Conservation (phyloP, 2,113 vertebrate species). For the Centropus bengalensis region DNA sequence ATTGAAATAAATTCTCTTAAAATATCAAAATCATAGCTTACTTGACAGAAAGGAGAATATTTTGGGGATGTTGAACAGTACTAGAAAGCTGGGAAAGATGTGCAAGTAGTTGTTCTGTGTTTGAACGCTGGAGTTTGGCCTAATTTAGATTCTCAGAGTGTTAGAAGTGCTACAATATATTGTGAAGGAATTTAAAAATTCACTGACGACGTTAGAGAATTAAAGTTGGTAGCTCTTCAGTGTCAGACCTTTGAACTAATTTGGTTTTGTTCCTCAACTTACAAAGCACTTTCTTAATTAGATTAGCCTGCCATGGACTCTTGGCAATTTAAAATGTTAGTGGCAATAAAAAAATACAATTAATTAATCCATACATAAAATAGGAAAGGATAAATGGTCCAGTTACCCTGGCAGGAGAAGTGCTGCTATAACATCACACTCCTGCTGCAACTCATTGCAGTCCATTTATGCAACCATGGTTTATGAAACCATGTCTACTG, state of each 20-base stretch:
- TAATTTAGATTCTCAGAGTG: neutral
- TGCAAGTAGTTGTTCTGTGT: neutral
- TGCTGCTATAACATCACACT: neutral
- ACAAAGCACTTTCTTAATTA: conserved; percentile 56
- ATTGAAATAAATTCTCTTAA: neutral
- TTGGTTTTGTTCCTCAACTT: conserved; percentile 46
- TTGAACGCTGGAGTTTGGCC: neutral
- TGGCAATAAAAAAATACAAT: conserved; percentile 37
- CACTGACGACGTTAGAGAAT: neutral
- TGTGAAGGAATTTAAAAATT: neutral
- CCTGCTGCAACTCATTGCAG: neutral
- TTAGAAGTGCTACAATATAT: neutral
- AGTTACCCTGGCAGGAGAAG: neutral
- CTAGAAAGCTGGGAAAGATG: neutral
- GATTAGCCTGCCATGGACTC: conserved; percentile 36
- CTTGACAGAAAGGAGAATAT: neutral
- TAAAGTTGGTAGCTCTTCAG: neutral
- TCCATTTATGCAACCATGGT: neutral
- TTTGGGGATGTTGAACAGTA: neutral
- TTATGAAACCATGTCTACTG: neutral
- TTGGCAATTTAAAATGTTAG: neutral
- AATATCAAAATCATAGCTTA: neutral
- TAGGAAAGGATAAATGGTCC: neutral
- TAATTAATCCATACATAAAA: conserved; percentile 47
- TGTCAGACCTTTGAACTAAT: conserved; percentile 15